Evolutionary conservation across 1,140 invertebrate species (phyloP).

Genomic region (Drosophila biarmipes): DNA sequence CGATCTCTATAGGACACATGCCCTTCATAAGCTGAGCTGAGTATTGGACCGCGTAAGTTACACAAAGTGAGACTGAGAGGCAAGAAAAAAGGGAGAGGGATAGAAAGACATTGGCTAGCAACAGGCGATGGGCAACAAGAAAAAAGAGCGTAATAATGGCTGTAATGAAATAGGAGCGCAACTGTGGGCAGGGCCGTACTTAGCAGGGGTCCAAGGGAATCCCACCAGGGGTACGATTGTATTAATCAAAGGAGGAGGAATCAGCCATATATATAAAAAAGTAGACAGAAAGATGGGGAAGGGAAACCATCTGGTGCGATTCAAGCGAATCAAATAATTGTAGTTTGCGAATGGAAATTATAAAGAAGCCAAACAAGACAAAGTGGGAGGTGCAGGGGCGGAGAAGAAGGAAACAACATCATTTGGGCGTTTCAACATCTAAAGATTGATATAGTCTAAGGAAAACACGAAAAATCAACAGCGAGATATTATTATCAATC

Average conservation of each 20-base stretch:
- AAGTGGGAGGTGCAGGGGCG: slow-evolving; percentile 5
- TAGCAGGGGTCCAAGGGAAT: slow-evolving; percentile 22
- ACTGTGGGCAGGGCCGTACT: slow-evolving; percentile 7
- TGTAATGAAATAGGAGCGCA: slow-evolving; percentile 58
- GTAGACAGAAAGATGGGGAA: background rate
- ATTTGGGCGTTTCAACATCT: slow-evolving; percentile 48
- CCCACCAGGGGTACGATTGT: slow-evolving; percentile 47
- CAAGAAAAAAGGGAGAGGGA: slow-evolving; percentile 4
- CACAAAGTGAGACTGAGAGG: slow-evolving; percentile 23
- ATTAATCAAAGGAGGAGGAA: slow-evolving; percentile 47
- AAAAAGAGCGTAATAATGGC: slow-evolving; percentile 58
- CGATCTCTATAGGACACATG: background rate
- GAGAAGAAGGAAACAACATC: slow-evolving; percentile 31
- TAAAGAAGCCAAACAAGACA: slow-evolving; percentile 38
- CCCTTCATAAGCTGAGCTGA: background rate
- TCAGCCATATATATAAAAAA: background rate
- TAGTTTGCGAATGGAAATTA: slow-evolving; percentile 48
- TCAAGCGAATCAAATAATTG: slow-evolving; percentile 49
- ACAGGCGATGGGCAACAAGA: slow-evolving; percentile 43
- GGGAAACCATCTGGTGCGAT: slow-evolving; percentile 36
- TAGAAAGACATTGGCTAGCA: slow-evolving; percentile 13
- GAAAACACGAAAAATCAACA: slow-evolving; percentile 25
- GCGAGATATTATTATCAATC: slow-evolving; percentile 22
- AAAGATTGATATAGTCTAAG: slow-evolving; percentile 27
- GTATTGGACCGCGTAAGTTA: slow-evolving; percentile 63